Percentiles rank a stretch among this genome's conserved stretches.
phyloP scores from a whole-genome alignment of 1,140 invertebrate genomes.

The Rhysida immarginata region DNA sequence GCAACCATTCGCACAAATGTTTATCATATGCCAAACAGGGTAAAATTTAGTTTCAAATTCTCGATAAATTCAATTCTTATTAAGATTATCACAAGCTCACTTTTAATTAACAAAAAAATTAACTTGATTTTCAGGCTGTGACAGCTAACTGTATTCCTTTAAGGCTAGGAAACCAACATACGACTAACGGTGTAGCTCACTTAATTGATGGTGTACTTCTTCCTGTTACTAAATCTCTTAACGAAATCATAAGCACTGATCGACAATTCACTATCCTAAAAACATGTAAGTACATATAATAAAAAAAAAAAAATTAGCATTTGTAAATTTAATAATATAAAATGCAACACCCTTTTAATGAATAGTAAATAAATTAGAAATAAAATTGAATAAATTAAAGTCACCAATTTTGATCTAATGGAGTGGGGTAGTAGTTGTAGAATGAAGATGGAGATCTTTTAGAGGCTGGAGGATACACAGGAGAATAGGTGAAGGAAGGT shows the following conservation, averaged over 20 bases:
- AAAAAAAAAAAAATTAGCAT: background rate
- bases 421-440: background rate
- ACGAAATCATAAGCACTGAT: conserved; percentile 32
- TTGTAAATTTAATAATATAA: background rate
- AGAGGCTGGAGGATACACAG: too few species aligned
- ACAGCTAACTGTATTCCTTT: conserved; percentile 32
- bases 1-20: conserved; percentile 43
- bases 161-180: conserved; percentile 29
- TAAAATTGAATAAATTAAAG: background rate
- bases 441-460: too few species aligned
- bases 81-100: conserved; percentile 1
- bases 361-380: background rate
- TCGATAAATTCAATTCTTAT: background rate
- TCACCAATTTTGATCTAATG: background rate
- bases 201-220: conserved; percentile 34
- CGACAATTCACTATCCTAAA: conserved; percentile 35
- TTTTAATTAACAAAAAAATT: background rate
- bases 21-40: conserved; percentile 33
- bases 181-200: conserved; percentile 39
- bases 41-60: conserved; percentile 25
- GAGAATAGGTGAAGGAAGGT: too few species aligned
- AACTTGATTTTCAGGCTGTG: conserved; percentile 22
- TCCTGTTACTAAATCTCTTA: conserved; percentile 32
- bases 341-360: background rate
- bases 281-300: conserved; percentile 25